Evolutionary conservation across 2,888 invertebrate species (phyloP), one percentile per base, ranked within the genome.

Genomic region (Meganola albula): DNA sequence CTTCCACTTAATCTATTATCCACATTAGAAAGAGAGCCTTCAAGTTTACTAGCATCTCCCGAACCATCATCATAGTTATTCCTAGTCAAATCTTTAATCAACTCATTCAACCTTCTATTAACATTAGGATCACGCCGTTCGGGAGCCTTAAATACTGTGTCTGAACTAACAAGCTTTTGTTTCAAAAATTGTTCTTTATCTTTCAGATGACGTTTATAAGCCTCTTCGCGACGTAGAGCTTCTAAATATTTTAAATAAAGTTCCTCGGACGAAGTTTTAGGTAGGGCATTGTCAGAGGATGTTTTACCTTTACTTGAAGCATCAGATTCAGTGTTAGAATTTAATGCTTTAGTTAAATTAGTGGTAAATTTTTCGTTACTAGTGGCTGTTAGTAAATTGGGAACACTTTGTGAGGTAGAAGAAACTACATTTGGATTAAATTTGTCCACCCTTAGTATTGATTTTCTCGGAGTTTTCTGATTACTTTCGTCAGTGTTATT

Each of bases 31-130:
- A 56, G 60, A 9, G 69, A 66, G 11, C 71, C 69, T 58, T 79
- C 77, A 31, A 83, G 47, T 55, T 78, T 82, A 53, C 77, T 76
- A n/a, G 83, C 84, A 54, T 85, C 85, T 4, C 85, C 85, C 4
- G 84, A 84, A 10, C 84, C 83, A 53, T 83, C 77, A 33, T 77
- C 72, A 49, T 79, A 77, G 35, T 83, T 80, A 41, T 84, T 84
- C 44, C 74, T 64, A n/a, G 77, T 73, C 31, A 85, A 65, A 51
- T 85, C 85, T 51, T 80, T 78, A 40, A 84, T 70, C 24, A 85
- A 55, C 35, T 79, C 69, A 43, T 78, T 74, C 9, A 84, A 49
- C 53, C 62, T 70, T 31, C 51, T 68, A 38, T 60, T 67, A 8
- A 61, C 44, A 44, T 68, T 72, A 5, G 43, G 23, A 20, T 71